Conservation (phyloP, 2,888 invertebrate genomes). For the Archips crataeganus region DNA sequence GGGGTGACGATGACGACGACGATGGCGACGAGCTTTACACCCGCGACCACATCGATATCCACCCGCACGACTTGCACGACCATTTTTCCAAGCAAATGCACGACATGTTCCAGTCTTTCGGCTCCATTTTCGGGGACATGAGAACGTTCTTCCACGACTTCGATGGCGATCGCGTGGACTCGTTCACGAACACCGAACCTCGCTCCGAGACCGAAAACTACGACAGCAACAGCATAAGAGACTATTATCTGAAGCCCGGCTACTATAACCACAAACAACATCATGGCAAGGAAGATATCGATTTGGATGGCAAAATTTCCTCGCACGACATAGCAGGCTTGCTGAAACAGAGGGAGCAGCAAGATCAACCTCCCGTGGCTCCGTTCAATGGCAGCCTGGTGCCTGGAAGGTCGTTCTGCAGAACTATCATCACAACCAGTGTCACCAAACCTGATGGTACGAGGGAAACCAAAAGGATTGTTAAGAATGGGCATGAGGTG, state of each 20-base stretch:
- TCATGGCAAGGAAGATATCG: slow-evolving; percentile 65
- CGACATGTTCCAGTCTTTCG: slow-evolving; percentile 72
- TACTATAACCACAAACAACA: slow-evolving; percentile 59
- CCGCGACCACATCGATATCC: slow-evolving; percentile 60
- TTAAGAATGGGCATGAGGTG: slow-evolving; percentile 75
- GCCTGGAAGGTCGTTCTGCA: slow-evolving; percentile 72
- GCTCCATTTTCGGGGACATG: slow-evolving; percentile 72
- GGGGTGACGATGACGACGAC: slow-evolving; percentile 78
- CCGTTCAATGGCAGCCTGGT: slow-evolving; percentile 67
- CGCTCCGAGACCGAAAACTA: slow-evolving; percentile 54
- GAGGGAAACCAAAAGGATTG: slow-evolving; percentile 72
- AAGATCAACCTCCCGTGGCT: slow-evolving; percentile 45
- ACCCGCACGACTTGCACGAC: slow-evolving; percentile 62
- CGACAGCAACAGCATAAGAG: slow-evolving; percentile 65
- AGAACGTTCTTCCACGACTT: slow-evolving; percentile 63
- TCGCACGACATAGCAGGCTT: slow-evolving; percentile 76
- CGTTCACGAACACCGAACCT: slow-evolving; percentile 49
- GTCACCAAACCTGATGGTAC: slow-evolving; percentile 76
- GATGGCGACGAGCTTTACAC: slow-evolving; percentile 76
- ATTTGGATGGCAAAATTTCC: slow-evolving; percentile 78
- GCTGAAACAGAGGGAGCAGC: slow-evolving; percentile 66
- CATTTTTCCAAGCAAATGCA: slow-evolving; percentile 73
- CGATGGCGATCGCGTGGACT: slow-evolving; percentile 50
- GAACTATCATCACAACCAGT: slow-evolving; percentile 78
- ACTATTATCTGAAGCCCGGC: slow-evolving; percentile 79